A percentile compares a stretch with the other conserved stretches of the same genome.
Evolutionary conservation across 2,113 vertebrate genomes (phyloP).

Genomic region (Polyodon spathula): DNA sequence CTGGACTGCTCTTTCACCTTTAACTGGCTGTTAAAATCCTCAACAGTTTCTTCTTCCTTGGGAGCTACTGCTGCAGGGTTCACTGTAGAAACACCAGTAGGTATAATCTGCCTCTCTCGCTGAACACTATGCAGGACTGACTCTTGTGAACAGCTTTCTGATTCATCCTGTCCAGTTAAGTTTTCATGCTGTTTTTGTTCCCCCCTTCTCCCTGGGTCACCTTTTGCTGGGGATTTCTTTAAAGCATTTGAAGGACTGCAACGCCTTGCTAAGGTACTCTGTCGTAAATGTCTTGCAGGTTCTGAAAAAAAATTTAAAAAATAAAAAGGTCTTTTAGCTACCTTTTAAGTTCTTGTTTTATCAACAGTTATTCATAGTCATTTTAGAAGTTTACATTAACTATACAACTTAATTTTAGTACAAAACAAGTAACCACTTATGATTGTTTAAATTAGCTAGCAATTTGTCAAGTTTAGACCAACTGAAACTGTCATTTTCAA

Average conservation of each 20-base stretch:
- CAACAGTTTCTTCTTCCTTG: constrained; percentile 16
- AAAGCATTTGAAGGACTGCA: constrained; percentile 43
- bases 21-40: constrained; percentile 54
- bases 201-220: constrained; percentile 43
- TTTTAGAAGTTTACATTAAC: too few relatives aligned
- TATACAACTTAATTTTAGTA: too few relatives aligned
- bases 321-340: too few relatives aligned
- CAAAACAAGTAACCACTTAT: too few relatives aligned
- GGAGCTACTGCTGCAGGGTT: constrained; percentile 45
- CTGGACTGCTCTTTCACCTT: constrained; percentile 24
- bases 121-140: constrained; percentile 39
- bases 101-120: constrained; percentile 21
- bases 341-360: too few relatives aligned
- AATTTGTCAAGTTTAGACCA: too few relatives aligned
- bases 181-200: constrained; percentile 41
- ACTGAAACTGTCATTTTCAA: too few relatives aligned
- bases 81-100: constrained; percentile 38
- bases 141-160: constrained; percentile 33
- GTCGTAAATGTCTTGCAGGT: constrained; percentile 56
- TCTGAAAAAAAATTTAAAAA: constrained; percentile 39
- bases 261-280: constrained; percentile 61
- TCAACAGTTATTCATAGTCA: too few relatives aligned
- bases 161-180: constrained; percentile 39
- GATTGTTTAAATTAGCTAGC: too few relatives aligned
- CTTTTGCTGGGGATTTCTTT: constrained; percentile 52